These are phyloP conservation scores for Amphipyra berbera DNA, from an alignment of 2,888 invertebrate species.

Conservation along the genomic window DNA sequence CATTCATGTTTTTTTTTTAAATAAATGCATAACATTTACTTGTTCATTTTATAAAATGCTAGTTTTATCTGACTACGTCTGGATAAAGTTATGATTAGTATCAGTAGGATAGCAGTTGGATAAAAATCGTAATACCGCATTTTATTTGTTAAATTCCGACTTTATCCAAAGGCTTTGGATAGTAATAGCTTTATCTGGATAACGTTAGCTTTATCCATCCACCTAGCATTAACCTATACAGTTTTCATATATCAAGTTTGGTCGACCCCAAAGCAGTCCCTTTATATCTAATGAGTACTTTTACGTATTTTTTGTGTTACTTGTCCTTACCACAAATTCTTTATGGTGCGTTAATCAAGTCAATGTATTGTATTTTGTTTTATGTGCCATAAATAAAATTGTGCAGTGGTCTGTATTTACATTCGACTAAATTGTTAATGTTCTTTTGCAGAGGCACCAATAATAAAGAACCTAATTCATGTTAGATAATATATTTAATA, in stretches of 20 bases:
- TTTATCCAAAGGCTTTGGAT: too few relatives aligned
- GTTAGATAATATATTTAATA: constrained; percentile 10
- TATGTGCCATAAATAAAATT: constrained; percentile 21
- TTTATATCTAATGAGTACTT: constrained; percentile 16
- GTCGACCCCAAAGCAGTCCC: constrained; percentile 19
- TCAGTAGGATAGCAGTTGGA: too few relatives aligned
- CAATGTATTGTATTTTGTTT: constrained; percentile 51
- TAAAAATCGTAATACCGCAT: too few relatives aligned
- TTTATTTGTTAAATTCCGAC: too few relatives aligned
- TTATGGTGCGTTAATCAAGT: constrained; percentile 39
- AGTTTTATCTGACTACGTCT: too few relatives aligned
- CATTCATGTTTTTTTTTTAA: too few relatives aligned
- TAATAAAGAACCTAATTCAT: constrained; percentile 22
- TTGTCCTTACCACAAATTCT: constrained; percentile 24
- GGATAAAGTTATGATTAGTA: too few relatives aligned
- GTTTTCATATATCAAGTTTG: constrained; percentile 25
- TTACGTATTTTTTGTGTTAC: constrained; percentile 30
- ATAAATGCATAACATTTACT: too few relatives aligned
- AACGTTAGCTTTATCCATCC: too few relatives aligned
- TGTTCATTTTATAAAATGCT: too few relatives aligned
- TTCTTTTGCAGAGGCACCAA: constrained; percentile 6
- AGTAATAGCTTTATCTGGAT: too few relatives aligned
- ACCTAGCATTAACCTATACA: too few relatives aligned
- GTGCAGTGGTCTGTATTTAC: constrained; percentile 19
- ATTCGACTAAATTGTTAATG: neutral